Evolutionary conservation across 1,140 invertebrate genomes (phyloP), one percentile per base, ranked within the genome.

Genomic region (Gryon sp.): DNA sequence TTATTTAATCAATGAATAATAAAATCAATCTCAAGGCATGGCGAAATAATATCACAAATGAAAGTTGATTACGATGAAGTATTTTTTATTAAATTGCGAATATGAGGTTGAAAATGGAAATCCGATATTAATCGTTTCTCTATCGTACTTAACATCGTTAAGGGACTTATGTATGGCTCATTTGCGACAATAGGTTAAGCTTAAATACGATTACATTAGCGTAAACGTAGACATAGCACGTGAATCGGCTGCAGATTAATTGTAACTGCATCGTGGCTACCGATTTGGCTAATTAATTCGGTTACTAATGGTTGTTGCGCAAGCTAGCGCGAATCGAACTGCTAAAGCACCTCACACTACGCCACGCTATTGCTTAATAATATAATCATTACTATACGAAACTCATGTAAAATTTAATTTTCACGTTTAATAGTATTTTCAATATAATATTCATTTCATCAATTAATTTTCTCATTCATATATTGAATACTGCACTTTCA

Each of bases 271-370:
- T 70, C 73, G 78, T 78, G 80, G 79, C 80, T 82, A 85, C 78
- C 86, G 85, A 87, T 87, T 87, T 86, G 84, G 83, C 83, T 86
- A 88, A 88, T 88, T 87, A 88, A 88, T 88, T 88, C 85, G 84
- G 82, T 88, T 88, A 88, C 82, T 86, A 86, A 88, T 88, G 84
- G 83, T 57, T 62, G 60, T 72, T 65, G 48, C 38, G 69, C 69
- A 70, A 74, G 50, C 55, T 40, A 70, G 45, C 69, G 46, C 53
- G 57, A 57, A 78, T 78, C 76, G 76, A 78, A 78, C 65, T 50
- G 43, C 63, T 62, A 59, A 74, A 55, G 52, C 46, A 53, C 43
- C 76, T 57, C 62, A 40, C 36, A 53, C 46, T 28, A 52, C 55
- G 36, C n/a, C n/a, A 28, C 43, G 34, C 41, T 59, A 78, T 74